Percentiles rank a stretch among this genome's conserved stretches.
Conservation (phyloP, 2,113 vertebrate genomes). For the Meleagris gallopavo region DNA sequence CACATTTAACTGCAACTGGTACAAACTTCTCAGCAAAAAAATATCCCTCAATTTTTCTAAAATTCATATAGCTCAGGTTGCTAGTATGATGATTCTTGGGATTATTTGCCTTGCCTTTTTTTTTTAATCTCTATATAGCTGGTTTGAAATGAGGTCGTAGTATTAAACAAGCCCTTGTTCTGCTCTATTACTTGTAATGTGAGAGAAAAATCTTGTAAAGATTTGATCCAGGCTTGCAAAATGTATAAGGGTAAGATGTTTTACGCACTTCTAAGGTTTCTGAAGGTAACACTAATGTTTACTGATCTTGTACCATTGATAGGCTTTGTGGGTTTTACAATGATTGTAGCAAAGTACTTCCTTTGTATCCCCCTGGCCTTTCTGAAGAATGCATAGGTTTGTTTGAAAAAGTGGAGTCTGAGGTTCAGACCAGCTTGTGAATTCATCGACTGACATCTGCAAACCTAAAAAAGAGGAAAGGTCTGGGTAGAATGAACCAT, state of each 20-base stretch:
- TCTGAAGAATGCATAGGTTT: background rate
- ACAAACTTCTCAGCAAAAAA: background rate
- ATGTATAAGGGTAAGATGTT: background rate
- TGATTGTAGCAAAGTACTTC: background rate
- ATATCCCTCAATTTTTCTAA: background rate
- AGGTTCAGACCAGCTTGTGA: background rate
- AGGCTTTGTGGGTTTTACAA: background rate
- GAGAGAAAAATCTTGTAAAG: background rate
- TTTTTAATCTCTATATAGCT: background rate
- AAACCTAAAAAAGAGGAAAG: background rate
- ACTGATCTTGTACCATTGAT: background rate
- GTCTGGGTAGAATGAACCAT: background rate
- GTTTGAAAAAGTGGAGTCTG: background rate
- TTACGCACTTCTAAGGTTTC: background rate
- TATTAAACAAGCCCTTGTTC: background rate
- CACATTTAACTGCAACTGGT: background rate
- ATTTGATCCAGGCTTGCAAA: background rate
- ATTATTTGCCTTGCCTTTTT: background rate
- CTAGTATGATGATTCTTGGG: background rate
- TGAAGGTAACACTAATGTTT: background rate
- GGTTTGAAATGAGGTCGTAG: background rate
- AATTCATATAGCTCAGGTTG: background rate
- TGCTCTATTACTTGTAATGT: background rate
- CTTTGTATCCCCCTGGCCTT: background rate
- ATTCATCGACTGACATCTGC: background rate